A percentile compares a stretch with the other conserved stretches of the same genome.
Evolutionary conservation across 2,888 invertebrate genomes (phyloP).

Genomic region (Lasioglossum calceatum): DNA sequence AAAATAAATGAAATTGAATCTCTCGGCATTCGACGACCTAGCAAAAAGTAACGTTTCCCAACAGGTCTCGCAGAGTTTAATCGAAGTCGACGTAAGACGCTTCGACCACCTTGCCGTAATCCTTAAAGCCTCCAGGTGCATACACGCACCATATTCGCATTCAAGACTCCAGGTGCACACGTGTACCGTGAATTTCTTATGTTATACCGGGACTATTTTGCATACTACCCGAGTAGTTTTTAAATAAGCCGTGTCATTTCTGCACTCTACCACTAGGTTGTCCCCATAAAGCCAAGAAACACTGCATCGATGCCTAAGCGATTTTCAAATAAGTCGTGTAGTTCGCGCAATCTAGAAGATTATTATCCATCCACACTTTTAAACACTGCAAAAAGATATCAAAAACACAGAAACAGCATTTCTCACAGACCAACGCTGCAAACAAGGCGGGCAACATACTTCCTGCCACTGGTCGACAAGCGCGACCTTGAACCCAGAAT

Average conservation of each 20-base stretch:
- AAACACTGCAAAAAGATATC: neutral
- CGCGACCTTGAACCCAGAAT: neutral
- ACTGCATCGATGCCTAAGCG: neutral
- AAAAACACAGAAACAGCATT: neutral
- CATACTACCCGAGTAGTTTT: neutral
- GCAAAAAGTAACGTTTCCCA: neutral
- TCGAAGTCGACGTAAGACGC: neutral
- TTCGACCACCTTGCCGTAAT: conserved; percentile 5
- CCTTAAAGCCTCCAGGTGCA: neutral
- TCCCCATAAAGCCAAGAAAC: neutral
- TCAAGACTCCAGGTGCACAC: neutral
- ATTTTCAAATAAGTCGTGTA: neutral
- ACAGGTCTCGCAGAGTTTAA: neutral
- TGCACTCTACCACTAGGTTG: neutral
- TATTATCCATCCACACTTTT: neutral
- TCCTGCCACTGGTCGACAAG: neutral
- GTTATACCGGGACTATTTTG: neutral
- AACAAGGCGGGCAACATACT: neutral
- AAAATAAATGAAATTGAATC: neutral
- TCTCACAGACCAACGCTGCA: neutral
- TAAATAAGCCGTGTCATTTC: neutral
- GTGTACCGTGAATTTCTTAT: neutral
- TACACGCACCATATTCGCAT: neutral
- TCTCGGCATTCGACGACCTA: neutral
- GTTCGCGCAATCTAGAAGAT: neutral